Conservation (phyloP, 2,797 vertebrate genomes). For the Tragopan temminckii region DNA sequence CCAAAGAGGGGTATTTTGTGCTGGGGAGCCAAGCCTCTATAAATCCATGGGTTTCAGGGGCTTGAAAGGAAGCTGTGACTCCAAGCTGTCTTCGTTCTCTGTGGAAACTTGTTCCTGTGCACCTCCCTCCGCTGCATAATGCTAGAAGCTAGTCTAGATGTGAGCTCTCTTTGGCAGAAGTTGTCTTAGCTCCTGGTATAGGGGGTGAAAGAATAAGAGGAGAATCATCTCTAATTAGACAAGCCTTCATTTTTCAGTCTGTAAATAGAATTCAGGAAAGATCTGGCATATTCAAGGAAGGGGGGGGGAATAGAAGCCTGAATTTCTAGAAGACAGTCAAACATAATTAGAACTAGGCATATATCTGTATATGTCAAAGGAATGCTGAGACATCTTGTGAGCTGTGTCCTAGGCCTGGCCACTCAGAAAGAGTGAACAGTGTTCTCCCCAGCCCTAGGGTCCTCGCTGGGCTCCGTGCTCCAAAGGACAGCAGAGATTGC, state of each 20-base stretch:
- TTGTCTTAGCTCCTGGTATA: background rate
- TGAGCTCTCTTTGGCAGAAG: conserved; percentile 15
- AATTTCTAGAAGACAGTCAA: background rate
- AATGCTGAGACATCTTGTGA: background rate
- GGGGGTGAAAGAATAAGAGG: background rate
- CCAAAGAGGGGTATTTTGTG: background rate
- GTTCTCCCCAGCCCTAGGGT: background rate
- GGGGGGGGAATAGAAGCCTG: background rate
- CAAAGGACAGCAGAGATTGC: background rate
- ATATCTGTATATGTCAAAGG: background rate
- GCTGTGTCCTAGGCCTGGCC: background rate
- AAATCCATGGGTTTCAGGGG: background rate
- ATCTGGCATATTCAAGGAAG: background rate
- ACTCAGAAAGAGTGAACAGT: background rate
- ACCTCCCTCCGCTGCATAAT: conserved; percentile 11
- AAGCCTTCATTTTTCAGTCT: conserved; percentile 12
- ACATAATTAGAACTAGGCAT: conserved; percentile 1
- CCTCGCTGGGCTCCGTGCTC: background rate
- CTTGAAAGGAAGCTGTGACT: conserved; percentile 37
- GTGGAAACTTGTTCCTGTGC: conserved; percentile 2
- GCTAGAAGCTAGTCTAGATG: conserved; percentile 47
- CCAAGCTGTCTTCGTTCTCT: conserved; percentile 11
- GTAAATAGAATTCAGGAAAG: conserved; percentile 17
- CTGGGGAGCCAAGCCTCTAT: background rate
- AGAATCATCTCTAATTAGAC: background rate